Base-by-base conservation (phyloP, 2,888 invertebrate genomes). In the Catocala sponsa region DNA sequence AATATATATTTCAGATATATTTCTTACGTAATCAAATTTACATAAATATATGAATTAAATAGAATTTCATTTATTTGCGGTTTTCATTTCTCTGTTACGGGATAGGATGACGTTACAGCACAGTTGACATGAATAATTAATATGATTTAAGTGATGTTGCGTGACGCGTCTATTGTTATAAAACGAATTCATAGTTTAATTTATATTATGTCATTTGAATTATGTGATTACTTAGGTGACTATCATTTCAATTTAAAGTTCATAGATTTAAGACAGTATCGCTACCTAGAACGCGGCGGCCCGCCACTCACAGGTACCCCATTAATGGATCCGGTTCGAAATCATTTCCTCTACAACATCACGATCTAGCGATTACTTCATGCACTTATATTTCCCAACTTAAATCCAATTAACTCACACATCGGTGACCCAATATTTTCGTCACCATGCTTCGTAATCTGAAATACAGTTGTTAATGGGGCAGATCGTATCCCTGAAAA, bases 401-500 rank as follows among this genome's bases (percentile, higher is more conserved):
- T 64, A 59, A 70, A 65, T 32, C 13, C 48, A 64, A 55, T 71
- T 63, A 59, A 74, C 72, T 69, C 72, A 65, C 50, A 68, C 68
- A 77, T 75, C 74, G 61, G 57, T 70, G 72, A 71, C 77, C 72
- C 66, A 78, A 69, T 76, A 78, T 76, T 78, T 74, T 73, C 65
- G 65, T 73, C 54, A 72, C 68, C 65, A 66, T 58, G 53, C 72
- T 49, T 77, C 12, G 71, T 67, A 77, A 77, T 78, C 64, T 63
- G 63, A 65, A 73, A 46, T 13, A 15, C 13, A 2, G 55, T 51
- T 69, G 71, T 79, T 79, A 77, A 73, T 25, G 70, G 74, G 73
- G 68, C 61, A 75, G 78, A 83, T 82, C 72, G 64, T 68, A 83
- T 80, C 82, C 83, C 82, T 86, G 84, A 84, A 80, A 82, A 85